phyloP scores from a whole-genome alignment of 2,888 invertebrate genomes.

The Laspeyria flexula region DNA sequence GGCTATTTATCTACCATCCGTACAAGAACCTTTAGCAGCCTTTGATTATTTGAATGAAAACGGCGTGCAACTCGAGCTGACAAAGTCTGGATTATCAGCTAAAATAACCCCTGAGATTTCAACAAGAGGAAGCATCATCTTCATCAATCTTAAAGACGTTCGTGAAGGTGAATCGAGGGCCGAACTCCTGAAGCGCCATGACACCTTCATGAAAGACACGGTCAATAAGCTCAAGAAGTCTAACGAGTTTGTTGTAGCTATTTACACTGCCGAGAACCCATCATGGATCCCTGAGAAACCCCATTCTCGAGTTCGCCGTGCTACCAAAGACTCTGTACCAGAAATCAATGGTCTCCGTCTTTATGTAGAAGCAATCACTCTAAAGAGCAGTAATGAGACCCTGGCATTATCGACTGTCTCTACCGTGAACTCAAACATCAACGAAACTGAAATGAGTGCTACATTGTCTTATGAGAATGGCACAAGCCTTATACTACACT shows the following conservation, averaged over 20 bases:
- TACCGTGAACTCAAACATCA: constrained; percentile 27
- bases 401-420: constrained; percentile 12
- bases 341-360: constrained; percentile 60
- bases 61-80: too few relatives aligned
- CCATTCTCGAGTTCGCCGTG: constrained; percentile 56
- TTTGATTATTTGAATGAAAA: constrained; percentile 79
- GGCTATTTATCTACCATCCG: constrained; percentile 87
- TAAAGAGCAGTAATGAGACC: constrained; percentile 21
- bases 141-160: constrained; percentile 86
- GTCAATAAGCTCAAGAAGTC: constrained; percentile 76
- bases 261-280: constrained; percentile 86
- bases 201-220: constrained; percentile 85
- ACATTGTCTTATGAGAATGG: constrained; percentile 52
- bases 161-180: constrained; percentile 82
- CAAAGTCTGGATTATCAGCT: too few relatives aligned
- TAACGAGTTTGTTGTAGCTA: constrained; percentile 78
- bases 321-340: constrained; percentile 4
- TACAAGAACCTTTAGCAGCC: constrained; percentile 85
- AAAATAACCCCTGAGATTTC: constrained; percentile 59
- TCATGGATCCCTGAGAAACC: constrained; percentile 72
- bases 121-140: constrained; percentile 78
- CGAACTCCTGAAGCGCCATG: constrained; percentile 86
- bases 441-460: constrained; percentile 45
- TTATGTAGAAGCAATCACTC: constrained; percentile 43
- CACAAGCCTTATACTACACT: constrained; percentile 59